These are phyloP conservation scores for Accipiter virgatus DNA, from an alignment of 2,113 vertebrate genomes.

Conservation along the genomic window DNA sequence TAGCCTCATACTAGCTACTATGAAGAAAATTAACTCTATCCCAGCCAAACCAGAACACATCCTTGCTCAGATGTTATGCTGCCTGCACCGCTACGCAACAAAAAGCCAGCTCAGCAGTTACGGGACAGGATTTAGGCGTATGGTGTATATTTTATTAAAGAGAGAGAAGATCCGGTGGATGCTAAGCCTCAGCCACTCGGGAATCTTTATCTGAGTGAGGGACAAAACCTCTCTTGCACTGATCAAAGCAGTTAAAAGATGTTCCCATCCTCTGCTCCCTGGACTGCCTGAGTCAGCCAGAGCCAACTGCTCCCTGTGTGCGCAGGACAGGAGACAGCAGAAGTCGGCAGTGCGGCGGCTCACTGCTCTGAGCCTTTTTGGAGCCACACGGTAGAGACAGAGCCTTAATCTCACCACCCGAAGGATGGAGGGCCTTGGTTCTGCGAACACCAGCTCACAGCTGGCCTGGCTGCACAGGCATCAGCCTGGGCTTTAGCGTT, in stretches of 20 bases:
- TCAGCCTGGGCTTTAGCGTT: rapidly evolving
- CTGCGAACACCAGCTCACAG: not conserved
- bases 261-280: not conserved
- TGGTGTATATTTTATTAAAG: not conserved
- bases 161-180: not conserved
- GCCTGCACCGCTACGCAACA: rapidly evolving
- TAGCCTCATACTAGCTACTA: too few relatives aligned
- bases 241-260: not conserved
- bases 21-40: too few relatives aligned
- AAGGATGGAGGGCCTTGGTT: not conserved
- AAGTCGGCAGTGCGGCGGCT: not conserved
- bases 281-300: not conserved
- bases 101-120: not conserved
- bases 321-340: not conserved
- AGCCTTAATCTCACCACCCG: not conserved
- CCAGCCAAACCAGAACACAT: not conserved
- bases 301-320: not conserved
- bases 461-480: not conserved
- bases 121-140: not conserved
- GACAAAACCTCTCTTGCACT: not conserved
- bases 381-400: not conserved
- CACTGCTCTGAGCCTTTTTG: not conserved
- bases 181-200: not conserved
- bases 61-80: not conserved
- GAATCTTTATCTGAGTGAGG: not conserved